Evolutionary conservation across 1,140 invertebrate species (phyloP), one percentile per base, ranked within the genome.

Genomic region (Plodia interpunctella): DNA sequence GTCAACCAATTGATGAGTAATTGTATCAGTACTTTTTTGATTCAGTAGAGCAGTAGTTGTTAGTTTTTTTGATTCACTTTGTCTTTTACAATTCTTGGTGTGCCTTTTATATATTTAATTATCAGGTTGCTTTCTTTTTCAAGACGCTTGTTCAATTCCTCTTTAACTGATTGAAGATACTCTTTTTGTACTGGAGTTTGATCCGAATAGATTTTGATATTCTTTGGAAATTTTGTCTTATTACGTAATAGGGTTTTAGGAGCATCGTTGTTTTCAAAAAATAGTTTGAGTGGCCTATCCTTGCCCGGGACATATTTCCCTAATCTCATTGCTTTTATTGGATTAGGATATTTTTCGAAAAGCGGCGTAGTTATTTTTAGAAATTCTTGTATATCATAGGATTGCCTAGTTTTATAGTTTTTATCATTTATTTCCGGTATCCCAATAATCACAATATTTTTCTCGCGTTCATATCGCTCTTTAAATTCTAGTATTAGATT

Each of bases 81-180:
- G 15, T 17, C 19, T 2, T 55, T 49, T 54, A 19, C 35, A 2
- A 72, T 63, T 57, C 61, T 70, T 10, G 70, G 67, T 5, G 56
- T 21, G 17, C 67, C 67, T 53, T 55, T 72, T 2, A 65, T 35
- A 52, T 62, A 72, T 50, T 63, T 70, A 6, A 72, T 70, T 1
- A 21, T 38, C 1, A 73, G 10, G 10, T 70, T 55, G 3, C n/a
- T 55, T 56, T 73, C 65, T 15, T 57, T 58, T 50, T 20, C n/a
- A 0, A 10, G 49, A 8, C 71, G 61, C 15, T 57, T 54, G 11
- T 55, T 13, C 13, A 73, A 51, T 52, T 74, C 62, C 21, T 49
- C 13, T n/a, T 62, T 61, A 11, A 65, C n/a, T 9, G 57, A 63
- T 21, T 50, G 49, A 20, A 68, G 58, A 51, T 57, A 19, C 51